These are phyloP conservation scores for Fabriciana adippe DNA, from an alignment of 2,888 invertebrate species.

Conservation along the genomic window DNA sequence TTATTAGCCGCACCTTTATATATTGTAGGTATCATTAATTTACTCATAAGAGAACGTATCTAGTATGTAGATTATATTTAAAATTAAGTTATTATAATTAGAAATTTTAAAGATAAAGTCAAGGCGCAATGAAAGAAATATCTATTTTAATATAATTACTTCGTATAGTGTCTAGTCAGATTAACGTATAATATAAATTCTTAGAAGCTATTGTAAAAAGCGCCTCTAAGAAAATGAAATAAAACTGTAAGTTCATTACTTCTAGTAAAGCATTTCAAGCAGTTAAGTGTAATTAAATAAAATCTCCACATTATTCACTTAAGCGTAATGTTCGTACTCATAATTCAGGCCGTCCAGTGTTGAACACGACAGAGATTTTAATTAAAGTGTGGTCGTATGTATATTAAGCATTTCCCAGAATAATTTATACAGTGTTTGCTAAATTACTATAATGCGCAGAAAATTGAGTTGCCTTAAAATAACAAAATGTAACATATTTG, in stretches of 20 bases:
- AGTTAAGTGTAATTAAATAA: conserved; percentile 29
- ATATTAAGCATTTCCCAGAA: conserved; percentile 35
- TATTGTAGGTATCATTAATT: neutral
- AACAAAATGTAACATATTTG: neutral
- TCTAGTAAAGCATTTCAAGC: conserved; percentile 20
- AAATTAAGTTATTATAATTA: no score
- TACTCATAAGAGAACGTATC: neutral
- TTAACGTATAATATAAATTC: no score
- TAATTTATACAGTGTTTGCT: conserved; percentile 15
- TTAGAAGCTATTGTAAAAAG: no score
- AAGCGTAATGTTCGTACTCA: conserved; percentile 32
- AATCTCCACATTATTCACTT: conserved; percentile 45
- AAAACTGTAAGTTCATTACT: neutral
- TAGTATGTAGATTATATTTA: neutral
- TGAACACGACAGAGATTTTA: conserved; percentile 56
- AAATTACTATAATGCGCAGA: conserved; percentile 8
- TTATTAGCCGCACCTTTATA: conserved; percentile 3
- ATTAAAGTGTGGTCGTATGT: conserved; percentile 44
- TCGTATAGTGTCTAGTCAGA: no score
- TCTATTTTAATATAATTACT: neutral
- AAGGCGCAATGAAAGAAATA: neutral
- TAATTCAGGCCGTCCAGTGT: conserved; percentile 45
- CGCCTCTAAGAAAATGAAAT: no score
- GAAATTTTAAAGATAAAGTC: no score
- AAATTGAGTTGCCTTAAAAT: conserved; percentile 7